Conservation (phyloP, 2,888 invertebrate species). For the Stegana nigrithorax region DNA sequence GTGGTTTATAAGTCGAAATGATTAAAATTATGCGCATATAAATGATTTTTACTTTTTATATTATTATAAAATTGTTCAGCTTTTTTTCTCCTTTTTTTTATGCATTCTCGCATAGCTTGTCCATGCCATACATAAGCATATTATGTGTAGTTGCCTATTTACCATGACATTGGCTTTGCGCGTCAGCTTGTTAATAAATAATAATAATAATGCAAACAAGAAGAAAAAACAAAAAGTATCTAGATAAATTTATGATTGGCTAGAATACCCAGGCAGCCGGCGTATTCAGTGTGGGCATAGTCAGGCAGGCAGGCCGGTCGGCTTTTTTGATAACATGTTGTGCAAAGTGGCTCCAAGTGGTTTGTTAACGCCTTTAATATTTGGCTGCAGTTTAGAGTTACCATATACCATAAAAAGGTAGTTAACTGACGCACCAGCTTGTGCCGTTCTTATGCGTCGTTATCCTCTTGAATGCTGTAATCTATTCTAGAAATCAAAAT, state of each 20-base stretch:
- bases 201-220: constrained; percentile 11
- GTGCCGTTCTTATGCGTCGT: too few relatives aligned
- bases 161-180: constrained; percentile 7
- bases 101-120: neutral
- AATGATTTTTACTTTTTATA: constrained; percentile 17
- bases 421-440: too few relatives aligned
- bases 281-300: neutral
- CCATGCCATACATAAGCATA: too few relatives aligned
- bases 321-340: neutral
- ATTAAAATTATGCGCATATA: constrained; percentile 24
- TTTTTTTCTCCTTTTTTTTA: neutral
- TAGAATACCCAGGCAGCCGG: constrained; percentile 10
- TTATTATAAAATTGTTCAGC: too few relatives aligned
- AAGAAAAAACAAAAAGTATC: neutral
- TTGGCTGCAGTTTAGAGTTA: neutral
- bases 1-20: constrained; percentile 11
- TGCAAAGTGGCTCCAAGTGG: neutral
- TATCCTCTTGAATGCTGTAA: too few relatives aligned
- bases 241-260: constrained; percentile 14
- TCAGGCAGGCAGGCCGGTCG: neutral
- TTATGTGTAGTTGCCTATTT: too few relatives aligned
- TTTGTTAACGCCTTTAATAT: neutral
- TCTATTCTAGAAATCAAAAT: too few relatives aligned
- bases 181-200: constrained; percentile 16
- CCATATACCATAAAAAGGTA: too few relatives aligned